These are phyloP conservation scores for Hypanus sabinus DNA, from an alignment of 2,113 vertebrate genomes.

Conservation along the genomic window DNA sequence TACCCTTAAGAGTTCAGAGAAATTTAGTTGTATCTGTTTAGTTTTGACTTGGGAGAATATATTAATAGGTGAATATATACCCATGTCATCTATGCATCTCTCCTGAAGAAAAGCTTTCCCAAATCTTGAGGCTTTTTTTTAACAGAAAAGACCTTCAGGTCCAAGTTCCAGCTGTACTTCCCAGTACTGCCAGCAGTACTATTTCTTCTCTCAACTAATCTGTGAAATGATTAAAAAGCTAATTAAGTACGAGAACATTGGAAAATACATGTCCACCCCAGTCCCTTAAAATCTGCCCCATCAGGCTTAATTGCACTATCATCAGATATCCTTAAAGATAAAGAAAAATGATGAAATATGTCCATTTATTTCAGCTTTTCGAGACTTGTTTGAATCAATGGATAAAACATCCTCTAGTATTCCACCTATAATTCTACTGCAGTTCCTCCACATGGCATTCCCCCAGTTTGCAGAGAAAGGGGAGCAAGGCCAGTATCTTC, in stretches of 20 bases:
- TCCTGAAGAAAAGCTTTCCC: too few relatives aligned
- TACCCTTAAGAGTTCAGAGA: neutral
- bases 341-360: slow-evolving; percentile 33
- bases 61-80: too few relatives aligned
- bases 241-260: too few relatives aligned
- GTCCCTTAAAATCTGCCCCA: neutral
- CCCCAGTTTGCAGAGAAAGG: slow-evolving; percentile 98
- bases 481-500: slow-evolving; percentile 95
- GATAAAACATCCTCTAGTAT: slow-evolving; percentile 98
- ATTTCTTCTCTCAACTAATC: too few relatives aligned
- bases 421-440: slow-evolving; percentile 93
- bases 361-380: slow-evolving; percentile 72
- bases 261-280: neutral
- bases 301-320: neutral
- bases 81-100: too few relatives aligned
- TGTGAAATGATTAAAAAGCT: too few relatives aligned
- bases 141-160: too few relatives aligned
- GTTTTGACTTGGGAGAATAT: too few relatives aligned
- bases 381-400: slow-evolving; percentile 97
- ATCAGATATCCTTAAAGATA: neutral
- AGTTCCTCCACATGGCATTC: slow-evolving; percentile 98
- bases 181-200: too few relatives aligned
- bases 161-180: too few relatives aligned
- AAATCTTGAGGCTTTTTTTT: too few relatives aligned
- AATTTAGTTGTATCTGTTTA: neutral